Base-by-base conservation (phyloP, 2,888 invertebrate species). In the Bombyx huttoni region DNA sequence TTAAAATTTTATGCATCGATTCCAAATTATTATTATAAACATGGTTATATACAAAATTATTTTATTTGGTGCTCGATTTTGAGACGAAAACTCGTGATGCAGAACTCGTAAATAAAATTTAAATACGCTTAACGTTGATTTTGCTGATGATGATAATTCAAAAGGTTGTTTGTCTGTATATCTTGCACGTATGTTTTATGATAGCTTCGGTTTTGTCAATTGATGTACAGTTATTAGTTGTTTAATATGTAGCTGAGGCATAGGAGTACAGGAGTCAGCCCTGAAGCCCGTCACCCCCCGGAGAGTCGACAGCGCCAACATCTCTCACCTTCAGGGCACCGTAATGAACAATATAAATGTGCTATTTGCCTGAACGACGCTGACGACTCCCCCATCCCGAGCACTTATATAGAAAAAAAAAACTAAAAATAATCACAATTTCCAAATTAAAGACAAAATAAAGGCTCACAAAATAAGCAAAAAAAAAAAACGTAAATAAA, bases 311-410 rank as follows among this genome's bases (percentile, higher is more conserved):
- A 70, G 84, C 84, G 84, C 82, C 83, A 71, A 79, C 84, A 80
- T 81, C 83, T 87, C 86, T 85, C 87, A 85, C 87, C 86, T 86
- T 77, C 71, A 63, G 73, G 68, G 75, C 70, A 60, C 72, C 67
- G 79, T 81, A 82, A 85, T 81, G 82, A 83, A 84, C 84, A 77
- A 82, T 83, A 84, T 78, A 80, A 83, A 83, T 81, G 83, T 81
- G 82, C 80, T 73, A 78, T 81, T 81, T 73, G 81, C 62, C 56
- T 61, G 62, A 58, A 46, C 54, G 60, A 47, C 56, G 54, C 62
- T 62, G 59, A 56, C 55, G 57, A 52, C 51, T 53, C 51, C 52
- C 50, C 55, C 48, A 46, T 52, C 51, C 49, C 24, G 47, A 13
- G 45, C 46, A 46, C 46, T 24, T 24, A 40, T 7, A 12, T 35